Evolutionary conservation across 2,113 vertebrate genomes (phyloP).

Genomic region (Cricetomys ansorgei): DNA sequence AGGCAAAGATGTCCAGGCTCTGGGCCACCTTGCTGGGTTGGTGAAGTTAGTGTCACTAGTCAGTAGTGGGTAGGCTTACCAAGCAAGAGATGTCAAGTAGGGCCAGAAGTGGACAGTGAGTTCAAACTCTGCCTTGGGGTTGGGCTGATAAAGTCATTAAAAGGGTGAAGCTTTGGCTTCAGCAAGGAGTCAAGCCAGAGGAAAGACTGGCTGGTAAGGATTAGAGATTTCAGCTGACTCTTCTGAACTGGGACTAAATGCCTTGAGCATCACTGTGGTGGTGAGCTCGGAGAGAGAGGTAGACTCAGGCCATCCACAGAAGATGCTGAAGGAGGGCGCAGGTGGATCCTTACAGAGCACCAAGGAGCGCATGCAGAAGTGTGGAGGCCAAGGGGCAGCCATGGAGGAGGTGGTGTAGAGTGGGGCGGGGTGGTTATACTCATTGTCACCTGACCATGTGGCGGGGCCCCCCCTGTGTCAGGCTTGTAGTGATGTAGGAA

Average conservation of each 20-base stretch:
- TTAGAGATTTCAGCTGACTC: not conserved
- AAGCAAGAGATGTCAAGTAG: not conserved
- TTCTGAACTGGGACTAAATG: not conserved
- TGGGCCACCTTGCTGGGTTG: not conserved
- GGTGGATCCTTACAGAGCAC: not conserved
- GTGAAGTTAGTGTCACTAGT: not conserved
- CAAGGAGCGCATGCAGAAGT: not conserved
- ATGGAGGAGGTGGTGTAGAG: not conserved
- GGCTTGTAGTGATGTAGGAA: not conserved
- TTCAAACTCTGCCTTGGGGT: not conserved
- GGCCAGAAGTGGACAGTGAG: not conserved
- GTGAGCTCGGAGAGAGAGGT: not conserved
- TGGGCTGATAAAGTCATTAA: not conserved
- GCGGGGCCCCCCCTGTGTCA: not conserved
- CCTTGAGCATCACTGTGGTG: not conserved
- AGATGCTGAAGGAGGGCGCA: not conserved
- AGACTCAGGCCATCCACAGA: not conserved
- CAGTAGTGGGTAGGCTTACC: not conserved
- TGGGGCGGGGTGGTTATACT: not conserved
- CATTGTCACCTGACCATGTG: constrained; percentile 27
- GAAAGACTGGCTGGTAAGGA: not conserved
- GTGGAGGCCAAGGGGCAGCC: not conserved
- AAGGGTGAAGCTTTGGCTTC: not conserved
- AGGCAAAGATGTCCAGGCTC: not conserved
- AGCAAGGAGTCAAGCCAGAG: not conserved